Percentiles rank a stretch among this genome's conserved stretches.
Conservation (phyloP, 2,888 invertebrate species). For the Ceramica pisi region DNA sequence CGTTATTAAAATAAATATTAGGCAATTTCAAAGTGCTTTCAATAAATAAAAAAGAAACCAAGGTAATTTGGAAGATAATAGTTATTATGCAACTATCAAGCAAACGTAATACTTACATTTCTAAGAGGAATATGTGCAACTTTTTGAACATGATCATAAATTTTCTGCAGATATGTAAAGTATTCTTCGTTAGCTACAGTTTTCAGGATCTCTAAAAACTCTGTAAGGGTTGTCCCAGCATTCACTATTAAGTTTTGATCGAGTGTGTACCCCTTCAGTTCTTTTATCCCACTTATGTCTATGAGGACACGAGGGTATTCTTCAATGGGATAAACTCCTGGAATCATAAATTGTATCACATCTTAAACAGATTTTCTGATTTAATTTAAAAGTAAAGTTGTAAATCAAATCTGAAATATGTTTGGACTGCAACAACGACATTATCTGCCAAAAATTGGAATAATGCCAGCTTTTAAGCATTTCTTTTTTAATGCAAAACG, state of each 20-base stretch:
- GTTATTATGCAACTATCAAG: no score
- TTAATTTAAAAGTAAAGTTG: not conserved
- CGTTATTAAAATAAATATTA: no score
- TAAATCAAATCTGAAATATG: not conserved
- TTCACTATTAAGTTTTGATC: constrained; percentile 88
- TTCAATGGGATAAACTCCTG: constrained; percentile 81
- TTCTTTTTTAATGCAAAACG: no score
- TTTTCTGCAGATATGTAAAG: constrained; percentile 90
- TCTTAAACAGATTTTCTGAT: not conserved
- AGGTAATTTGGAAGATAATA: no score
- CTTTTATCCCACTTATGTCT: constrained; percentile 91
- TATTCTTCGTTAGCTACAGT: constrained; percentile 69
- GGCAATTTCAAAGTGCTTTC: no score
- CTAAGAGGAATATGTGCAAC: constrained; percentile 93
- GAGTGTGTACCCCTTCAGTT: constrained; percentile 85
- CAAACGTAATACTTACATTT: constrained; percentile 89
- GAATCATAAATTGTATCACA: constrained; percentile 64
- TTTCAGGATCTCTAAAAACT: constrained; percentile 86
- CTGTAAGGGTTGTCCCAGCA: constrained; percentile 89
- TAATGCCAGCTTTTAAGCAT: no score
- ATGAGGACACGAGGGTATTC: constrained; percentile 88
- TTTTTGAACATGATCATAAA: constrained; percentile 92
- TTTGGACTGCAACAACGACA: no score
- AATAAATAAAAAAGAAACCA: no score
- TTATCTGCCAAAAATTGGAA: no score